Base-by-base conservation (phyloP, 2,888 invertebrate genomes). In the Griposia aprilina region DNA sequence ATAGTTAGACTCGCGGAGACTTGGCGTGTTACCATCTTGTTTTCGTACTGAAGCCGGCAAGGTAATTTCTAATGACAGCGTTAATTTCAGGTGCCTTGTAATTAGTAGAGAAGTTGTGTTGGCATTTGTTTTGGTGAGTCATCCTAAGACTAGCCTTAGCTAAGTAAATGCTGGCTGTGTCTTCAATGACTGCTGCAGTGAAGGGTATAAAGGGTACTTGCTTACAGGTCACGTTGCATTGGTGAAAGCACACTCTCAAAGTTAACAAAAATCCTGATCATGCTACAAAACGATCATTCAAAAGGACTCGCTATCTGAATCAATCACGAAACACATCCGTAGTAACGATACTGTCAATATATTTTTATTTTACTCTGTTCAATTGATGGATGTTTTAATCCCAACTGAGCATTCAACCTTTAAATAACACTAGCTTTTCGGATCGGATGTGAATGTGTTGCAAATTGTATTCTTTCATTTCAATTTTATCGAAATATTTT, bases 21-120 rank as follows among this genome's bases (percentile, higher is more conserved):
- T 76, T 63, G 87, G 69, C 73, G 36, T 73, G 70, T 82, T 76
- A 41, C 73, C 63, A 36, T 76, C 86, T 72, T 85, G 83, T 81
- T 81, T 74, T 76, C 59, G 48, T 75, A 62, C 62, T 69, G 41
- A 63, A 85, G 77, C 78, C 36, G 63, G 52, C 20, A 41, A 71
- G 75, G 78, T 87, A 86, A 87, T 87, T 86, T 85, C 68, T 75
- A 86, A 79, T 87, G 84, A 79, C 69, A 77, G 67, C 45, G 74
- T 50, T 81, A 76, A 84, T 68, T 84, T 79, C 76, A 73, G 79
- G 66, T 71, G 41, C 30, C 50, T 63, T n/a, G 48, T 52, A 83
- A 68, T 75, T 79, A 70, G 36, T 30, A 62, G 60, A 1, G 57
- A 74, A 74, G 57, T 68, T 59, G 30, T 41, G 63, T 50, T 48